Conservation (phyloP, 2,797 vertebrate species). For the Pseudotriccus pelzelni region DNA sequence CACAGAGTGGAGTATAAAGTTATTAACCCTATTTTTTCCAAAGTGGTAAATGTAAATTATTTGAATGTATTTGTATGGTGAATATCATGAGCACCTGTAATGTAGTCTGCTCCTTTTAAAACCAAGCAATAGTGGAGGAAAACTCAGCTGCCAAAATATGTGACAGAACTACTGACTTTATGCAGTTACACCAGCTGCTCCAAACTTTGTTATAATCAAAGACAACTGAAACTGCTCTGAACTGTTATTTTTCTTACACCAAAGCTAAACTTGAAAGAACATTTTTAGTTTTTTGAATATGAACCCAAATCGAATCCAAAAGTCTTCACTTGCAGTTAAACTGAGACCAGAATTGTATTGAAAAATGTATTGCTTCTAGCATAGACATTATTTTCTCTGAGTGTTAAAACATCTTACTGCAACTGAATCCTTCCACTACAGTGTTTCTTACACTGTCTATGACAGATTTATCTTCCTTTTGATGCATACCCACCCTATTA, state of each 20-base stretch:
- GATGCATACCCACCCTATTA: background rate
- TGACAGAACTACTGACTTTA: background rate
- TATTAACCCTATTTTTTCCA: background rate
- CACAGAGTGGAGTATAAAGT: background rate
- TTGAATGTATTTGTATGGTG: background rate
- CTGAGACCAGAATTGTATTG: background rate
- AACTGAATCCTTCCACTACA: background rate
- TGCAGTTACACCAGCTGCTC: background rate
- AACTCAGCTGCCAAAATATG: background rate
- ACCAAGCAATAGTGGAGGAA: background rate
- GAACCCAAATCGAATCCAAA: background rate
- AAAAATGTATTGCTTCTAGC: background rate
- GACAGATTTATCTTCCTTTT: background rate
- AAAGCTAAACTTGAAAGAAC: background rate
- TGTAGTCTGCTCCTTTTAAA: background rate
- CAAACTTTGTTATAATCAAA: background rate
- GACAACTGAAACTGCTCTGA: background rate
- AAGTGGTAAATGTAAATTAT: background rate
- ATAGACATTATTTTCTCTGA: background rate
- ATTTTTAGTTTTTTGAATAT: background rate
- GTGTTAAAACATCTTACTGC: background rate
- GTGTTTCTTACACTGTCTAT: background rate
- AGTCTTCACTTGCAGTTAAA: background rate
- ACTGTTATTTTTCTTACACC: background rate
- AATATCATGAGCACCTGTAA: background rate